Conservation (phyloP, 35 echinoderm and acorn worm species). For the Heliocidaris tuberculata region DNA sequence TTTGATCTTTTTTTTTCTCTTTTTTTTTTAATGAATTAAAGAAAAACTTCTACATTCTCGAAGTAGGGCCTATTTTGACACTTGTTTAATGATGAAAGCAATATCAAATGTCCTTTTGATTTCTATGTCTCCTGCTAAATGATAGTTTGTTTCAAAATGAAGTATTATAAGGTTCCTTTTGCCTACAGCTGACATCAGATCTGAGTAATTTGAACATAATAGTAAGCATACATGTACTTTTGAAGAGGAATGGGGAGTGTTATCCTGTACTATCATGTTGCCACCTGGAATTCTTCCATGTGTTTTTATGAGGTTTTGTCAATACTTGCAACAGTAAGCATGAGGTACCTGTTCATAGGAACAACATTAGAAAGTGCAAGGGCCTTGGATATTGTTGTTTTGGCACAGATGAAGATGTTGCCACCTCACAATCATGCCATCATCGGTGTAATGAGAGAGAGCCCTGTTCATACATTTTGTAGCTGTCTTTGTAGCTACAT, state of each 20-base stretch:
- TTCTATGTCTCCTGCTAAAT: too few relatives aligned
- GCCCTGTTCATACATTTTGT: background rate
- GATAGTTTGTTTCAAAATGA: too few relatives aligned
- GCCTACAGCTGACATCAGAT: background rate
- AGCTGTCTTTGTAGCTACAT: background rate
- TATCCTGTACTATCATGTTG: background rate
- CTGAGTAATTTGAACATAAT: background rate
- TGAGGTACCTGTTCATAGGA: background rate
- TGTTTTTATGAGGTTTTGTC: constrained; percentile 3
- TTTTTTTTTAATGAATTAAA: too few relatives aligned
- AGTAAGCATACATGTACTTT: background rate
- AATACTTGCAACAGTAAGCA: background rate
- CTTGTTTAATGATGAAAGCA: too few relatives aligned
- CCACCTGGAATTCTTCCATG: background rate
- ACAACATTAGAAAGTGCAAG: constrained; percentile 11
- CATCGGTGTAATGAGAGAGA: background rate
- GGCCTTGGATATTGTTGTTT: background rate
- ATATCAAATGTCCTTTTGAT: too few relatives aligned
- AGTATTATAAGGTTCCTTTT: background rate
- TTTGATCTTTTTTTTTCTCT: too few relatives aligned
- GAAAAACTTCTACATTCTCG: too few relatives aligned
- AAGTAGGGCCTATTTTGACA: too few relatives aligned
- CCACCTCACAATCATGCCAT: background rate
- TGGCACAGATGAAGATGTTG: background rate
- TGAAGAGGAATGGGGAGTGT: background rate